Evolutionary conservation across 2,888 invertebrate species (phyloP).

Genomic region (Phaedon cochleariae): DNA sequence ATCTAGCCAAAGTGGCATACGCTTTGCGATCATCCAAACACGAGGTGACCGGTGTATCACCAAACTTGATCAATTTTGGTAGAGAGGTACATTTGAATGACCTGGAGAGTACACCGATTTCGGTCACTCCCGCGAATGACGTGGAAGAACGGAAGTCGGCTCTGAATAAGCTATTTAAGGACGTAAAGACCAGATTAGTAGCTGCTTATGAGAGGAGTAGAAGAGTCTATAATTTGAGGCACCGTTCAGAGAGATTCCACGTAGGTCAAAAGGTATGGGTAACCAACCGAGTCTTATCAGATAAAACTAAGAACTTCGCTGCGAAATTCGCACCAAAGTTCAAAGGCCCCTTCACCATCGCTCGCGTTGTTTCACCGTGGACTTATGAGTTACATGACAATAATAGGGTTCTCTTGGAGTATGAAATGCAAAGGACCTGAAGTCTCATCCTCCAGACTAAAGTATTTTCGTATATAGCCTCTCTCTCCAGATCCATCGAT

Average conservation of each 20-base stretch:
- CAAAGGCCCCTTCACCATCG: conserved; percentile 1
- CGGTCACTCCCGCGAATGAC: no score
- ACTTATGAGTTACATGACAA: conserved; percentile 3
- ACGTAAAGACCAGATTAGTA: neutral
- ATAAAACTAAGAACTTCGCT: neutral
- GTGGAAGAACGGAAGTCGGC: neutral
- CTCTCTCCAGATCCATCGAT: neutral
- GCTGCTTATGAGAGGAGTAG: neutral
- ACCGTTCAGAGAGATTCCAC: neutral
- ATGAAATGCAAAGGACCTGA: conserved; percentile 6
- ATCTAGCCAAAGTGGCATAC: neutral
- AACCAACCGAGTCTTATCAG: neutral
- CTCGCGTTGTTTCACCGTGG: neutral
- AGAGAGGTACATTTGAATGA: no score
- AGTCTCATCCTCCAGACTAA: neutral
- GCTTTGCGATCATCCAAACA: neutral
- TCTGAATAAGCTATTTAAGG: neutral
- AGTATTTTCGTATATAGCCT: no score
- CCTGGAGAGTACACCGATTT: no score
- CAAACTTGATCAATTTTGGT: neutral
- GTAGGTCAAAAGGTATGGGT: neutral
- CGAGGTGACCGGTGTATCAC: neutral
- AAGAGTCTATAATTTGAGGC: neutral
- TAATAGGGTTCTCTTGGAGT: neutral
- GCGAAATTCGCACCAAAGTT: conserved; percentile 2